Percentiles rank a stretch among this genome's conserved stretches.
phyloP scores from a whole-genome alignment of 2,113 vertebrate genomes.

The Cricetomys ansorgei region DNA sequence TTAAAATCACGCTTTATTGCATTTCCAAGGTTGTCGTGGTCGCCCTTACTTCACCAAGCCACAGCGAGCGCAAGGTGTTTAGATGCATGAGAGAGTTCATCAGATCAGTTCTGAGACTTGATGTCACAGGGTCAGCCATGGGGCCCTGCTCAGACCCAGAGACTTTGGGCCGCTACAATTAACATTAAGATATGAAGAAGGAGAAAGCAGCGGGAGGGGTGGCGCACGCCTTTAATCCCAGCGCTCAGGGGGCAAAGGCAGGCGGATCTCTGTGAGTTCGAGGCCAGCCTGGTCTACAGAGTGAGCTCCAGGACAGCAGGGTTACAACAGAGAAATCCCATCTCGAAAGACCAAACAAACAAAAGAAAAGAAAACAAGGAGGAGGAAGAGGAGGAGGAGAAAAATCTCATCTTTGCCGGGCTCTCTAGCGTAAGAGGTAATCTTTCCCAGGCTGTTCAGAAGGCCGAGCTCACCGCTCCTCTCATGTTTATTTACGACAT shows the following conservation, averaged over 20 bases:
- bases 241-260: no score
- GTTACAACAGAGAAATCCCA: no score
- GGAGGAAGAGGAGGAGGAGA: no score
- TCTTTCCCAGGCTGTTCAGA: neutral
- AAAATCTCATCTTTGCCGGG: neutral
- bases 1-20: no score
- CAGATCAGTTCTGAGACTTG: neutral
- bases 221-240: no score
- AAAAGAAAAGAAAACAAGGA: no score
- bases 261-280: no score
- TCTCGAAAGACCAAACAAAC: no score
- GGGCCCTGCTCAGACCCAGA: neutral
- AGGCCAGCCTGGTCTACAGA: no score
- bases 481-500: slow-evolving; percentile 12
- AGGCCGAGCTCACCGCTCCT: neutral
- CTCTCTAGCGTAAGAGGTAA: neutral
- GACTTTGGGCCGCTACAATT: neutral
- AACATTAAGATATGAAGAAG: neutral
- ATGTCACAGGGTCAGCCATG: neutral
- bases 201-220: no score
- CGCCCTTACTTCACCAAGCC: neutral
- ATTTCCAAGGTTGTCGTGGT: neutral
- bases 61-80: neutral
- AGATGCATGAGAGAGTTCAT: neutral
- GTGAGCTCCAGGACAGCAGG: no score